Conservation (phyloP, 2,888 invertebrate genomes). For the Andrena haemorrhoa region DNA sequence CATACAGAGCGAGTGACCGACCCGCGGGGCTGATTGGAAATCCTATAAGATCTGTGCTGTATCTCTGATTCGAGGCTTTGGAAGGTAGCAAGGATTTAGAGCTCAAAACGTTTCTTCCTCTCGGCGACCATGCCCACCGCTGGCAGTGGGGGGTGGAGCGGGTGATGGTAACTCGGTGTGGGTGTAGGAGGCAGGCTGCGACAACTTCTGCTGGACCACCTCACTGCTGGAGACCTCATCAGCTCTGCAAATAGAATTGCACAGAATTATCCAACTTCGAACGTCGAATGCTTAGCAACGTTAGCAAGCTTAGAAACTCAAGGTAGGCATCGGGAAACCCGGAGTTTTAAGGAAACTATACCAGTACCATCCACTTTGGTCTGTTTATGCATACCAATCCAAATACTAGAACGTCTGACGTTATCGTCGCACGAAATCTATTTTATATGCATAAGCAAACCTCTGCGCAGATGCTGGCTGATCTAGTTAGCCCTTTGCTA, state of each 20-base stretch:
- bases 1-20: slow-evolving; percentile 11
- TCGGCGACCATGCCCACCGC: slow-evolving; percentile 91
- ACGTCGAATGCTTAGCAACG: too few relatives aligned
- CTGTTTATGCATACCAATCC: background rate
- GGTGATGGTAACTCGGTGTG: slow-evolving; percentile 79
- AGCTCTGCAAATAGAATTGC: slow-evolving; percentile 84
- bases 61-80: slow-evolving; percentile 2
- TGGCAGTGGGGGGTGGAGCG: slow-evolving; percentile 84
- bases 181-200: slow-evolving; percentile 85
- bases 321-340: background rate
- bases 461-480: background rate
- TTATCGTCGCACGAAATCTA: background rate
- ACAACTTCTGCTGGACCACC: slow-evolving; percentile 83
- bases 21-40: background rate
- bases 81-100: slow-evolving; percentile 76
- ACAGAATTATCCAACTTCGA: background rate
- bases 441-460: background rate
- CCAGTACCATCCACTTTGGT: background rate
- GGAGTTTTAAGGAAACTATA: background rate
- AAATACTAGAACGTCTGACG: background rate
- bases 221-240: slow-evolving; percentile 86
- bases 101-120: slow-evolving; percentile 90
- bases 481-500: background rate
- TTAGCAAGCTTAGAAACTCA: background rate
- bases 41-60: background rate